Evolutionary conservation across 2,113 vertebrate species (phyloP), one percentile per base, ranked within the genome.

Genomic region (Oreochromis niloticus): DNA sequence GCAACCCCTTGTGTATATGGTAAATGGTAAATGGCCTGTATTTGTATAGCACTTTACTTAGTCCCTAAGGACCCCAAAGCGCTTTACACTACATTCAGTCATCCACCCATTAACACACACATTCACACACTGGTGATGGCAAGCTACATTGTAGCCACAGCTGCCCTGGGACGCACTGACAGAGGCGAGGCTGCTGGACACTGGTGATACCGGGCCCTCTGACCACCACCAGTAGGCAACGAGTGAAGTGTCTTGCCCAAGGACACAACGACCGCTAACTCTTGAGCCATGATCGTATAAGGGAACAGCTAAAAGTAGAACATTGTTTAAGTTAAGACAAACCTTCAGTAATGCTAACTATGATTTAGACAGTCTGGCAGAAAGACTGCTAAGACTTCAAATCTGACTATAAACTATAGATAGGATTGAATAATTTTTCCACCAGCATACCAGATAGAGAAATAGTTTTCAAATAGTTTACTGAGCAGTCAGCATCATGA

Each of bases 261-360:
- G 52, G 52, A 2, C 52, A 55, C 52, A 22, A 55, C 3, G 1
- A 55, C n/a, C 10, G 6, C 52, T 5, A 54, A 54, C 9, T 54
- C 52, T 54, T 54, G 54, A 55, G n/a, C 54, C 54, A 22, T n/a
- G 0, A 55, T 24, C 1, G 0, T 16, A 13, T 71, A 24, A 68
- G 36, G n/a, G 36, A 71, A 24, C n/a, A 43, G 36, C 36, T 41
- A 14, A 46, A 71, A 71, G 13, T 71, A 46, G 12, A 43, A 71
- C 39, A 71, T 43, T 43, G 66, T 71, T 9, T 71, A 46, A 71
- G 7, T 24, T 27, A 24, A 48, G 24, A 30, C 41, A 48, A 75
- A 48, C 68, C 43, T 75, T 75, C 22, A 27, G 9, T 36, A n/a
- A 12, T 5, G 24, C 30, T 48, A 48, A 75, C 4, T 1, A 10